Base-by-base conservation (phyloP, 2,113 vertebrate species). In the Mobula birostris region DNA sequence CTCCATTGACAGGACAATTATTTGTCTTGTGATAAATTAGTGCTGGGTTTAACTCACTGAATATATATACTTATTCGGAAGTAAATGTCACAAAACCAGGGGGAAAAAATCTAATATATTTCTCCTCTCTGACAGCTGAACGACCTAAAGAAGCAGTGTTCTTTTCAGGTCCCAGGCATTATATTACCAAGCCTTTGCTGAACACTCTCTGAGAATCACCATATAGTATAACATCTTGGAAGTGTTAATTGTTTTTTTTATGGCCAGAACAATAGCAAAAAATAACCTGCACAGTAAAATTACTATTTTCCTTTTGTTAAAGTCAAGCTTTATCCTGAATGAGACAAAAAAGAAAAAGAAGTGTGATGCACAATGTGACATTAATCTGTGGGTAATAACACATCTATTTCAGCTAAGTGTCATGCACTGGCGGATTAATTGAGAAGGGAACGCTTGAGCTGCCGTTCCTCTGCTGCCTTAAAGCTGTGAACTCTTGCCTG, bases 381-480 rank as follows among this genome's bases (percentile, higher is more conserved):
- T 88, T 94, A 94, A 94, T 94, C 94, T 94, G 72, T 94, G 94
- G 85, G 58, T 94, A 94, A 68, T 79, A 94, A 74, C 94, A 94
- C 94, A 94, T 94, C 94, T 94, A 78, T 94, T 94, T 94, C 88
- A 94, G 74, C 94, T 91, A 78, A 77, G 94, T 94, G 94, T 94
- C 94, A 94, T 63, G 56, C 85, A 68, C 85, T 78, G 40, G 58
- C 90, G 76, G 94, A 94, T 94, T 93, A 78, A 94, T 94, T 94
- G 87, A 92, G 94, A 93, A 61, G 40, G 94, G 94, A 94, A 94
- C 77, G 78, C 88, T 94, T 85, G 82, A 92, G 87, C 12, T 94
- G 48, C 29, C 77, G 88, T 82, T 94, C 88, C 92, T 74, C 74
- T 77, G 77, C 72, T 91, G 80, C 58, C 94, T 76, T 91, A 74